These are phyloP conservation scores for Chymomyza fuscimana DNA, from an alignment of 2,888 invertebrate species.

Conservation along the genomic window DNA sequence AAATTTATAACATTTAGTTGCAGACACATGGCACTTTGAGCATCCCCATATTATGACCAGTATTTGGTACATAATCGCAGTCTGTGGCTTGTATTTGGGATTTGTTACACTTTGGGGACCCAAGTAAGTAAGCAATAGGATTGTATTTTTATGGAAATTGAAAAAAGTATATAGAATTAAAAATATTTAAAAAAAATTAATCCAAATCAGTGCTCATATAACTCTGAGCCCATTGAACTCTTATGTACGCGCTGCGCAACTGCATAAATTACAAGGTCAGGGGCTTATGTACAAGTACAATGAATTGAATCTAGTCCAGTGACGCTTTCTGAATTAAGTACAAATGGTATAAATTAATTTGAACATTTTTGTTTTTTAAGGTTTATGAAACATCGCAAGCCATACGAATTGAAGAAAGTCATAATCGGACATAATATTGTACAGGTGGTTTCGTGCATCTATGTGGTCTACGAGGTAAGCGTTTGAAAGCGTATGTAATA, in stretches of 20 bases:
- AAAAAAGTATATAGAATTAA: not conserved
- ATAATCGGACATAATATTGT: slow-evolving; percentile 89
- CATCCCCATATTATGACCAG: slow-evolving; percentile 50
- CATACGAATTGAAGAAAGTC: slow-evolving; percentile 84
- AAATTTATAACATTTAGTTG: not conserved
- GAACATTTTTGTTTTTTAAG: slow-evolving; percentile 45
- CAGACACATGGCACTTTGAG: slow-evolving; percentile 4
- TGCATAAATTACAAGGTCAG: not conserved
- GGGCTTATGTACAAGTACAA: not conserved
- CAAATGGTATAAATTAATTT: slow-evolving; percentile 11
- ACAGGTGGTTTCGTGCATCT: slow-evolving; percentile 83
- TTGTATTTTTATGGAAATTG: not conserved
- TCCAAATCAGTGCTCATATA: not conserved
- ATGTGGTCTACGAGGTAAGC: slow-evolving; percentile 61
- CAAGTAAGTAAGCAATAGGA: slow-evolving; percentile 47
- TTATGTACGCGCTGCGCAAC: not conserved
- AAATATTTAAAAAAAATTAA: not conserved
- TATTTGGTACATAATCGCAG: slow-evolving; percentile 53
- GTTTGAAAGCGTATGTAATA: not conserved
- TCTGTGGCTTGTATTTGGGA: slow-evolving; percentile 63
- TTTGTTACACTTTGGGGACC: slow-evolving; percentile 57
- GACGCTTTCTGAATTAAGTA: slow-evolving; percentile 1
- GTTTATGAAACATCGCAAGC: slow-evolving; percentile 85
- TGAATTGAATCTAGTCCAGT: not conserved
- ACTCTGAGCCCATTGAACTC: slow-evolving; percentile 20